phyloP scores from a whole-genome alignment of 2,113 vertebrate genomes.

The Labeo rohita region DNA sequence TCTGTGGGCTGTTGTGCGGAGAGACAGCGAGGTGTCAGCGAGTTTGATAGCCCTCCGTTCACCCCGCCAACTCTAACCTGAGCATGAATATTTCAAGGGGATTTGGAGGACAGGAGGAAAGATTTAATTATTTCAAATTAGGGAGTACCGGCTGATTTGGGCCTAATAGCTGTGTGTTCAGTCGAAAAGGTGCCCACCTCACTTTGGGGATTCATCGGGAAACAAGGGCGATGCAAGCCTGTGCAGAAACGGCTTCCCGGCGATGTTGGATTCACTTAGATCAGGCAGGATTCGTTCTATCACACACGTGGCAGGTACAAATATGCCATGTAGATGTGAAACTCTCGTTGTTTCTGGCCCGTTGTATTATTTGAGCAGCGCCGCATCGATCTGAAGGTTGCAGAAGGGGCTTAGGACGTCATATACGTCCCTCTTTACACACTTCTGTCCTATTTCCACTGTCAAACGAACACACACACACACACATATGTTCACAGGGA shows the following conservation, averaged over 20 bases:
- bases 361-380: neutral
- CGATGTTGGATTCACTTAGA: slow-evolving; percentile 20
- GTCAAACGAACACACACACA: neutral
- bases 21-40: slow-evolving; percentile 51
- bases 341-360: neutral
- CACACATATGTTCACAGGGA: neutral
- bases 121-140: slow-evolving; percentile 64
- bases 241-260: neutral
- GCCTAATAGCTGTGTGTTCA: slow-evolving; percentile 43
- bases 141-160: slow-evolving; percentile 53
- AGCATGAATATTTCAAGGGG: slow-evolving; percentile 63
- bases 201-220: slow-evolving; percentile 24
- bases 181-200: slow-evolving; percentile 24
- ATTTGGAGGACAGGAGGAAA: slow-evolving; percentile 61
- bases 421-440: neutral
- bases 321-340: neutral
- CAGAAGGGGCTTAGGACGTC: neutral
- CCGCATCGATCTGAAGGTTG: neutral
- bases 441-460: neutral
- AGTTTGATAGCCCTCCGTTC: slow-evolving; percentile 53
- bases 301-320: neutral
- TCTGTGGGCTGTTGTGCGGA: slow-evolving; percentile 55
- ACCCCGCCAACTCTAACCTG: slow-evolving; percentile 61
- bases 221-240: slow-evolving; percentile 28
- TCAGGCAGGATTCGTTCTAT: slow-evolving; percentile 15